These are phyloP conservation scores for Aphidoletes aphidimyza DNA, from an alignment of 2,888 invertebrate genomes.

Conservation along the genomic window DNA sequence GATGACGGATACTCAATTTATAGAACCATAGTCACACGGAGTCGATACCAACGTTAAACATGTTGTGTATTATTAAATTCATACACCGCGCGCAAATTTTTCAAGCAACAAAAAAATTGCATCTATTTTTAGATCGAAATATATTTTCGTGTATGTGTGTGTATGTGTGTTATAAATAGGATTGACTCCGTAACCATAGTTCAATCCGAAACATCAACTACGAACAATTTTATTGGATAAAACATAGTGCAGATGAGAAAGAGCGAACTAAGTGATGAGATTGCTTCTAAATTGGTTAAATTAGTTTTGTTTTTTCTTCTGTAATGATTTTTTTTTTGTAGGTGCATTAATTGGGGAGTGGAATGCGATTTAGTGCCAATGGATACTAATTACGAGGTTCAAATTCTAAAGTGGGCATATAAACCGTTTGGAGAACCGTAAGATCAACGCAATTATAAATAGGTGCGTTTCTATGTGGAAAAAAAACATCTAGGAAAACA, in stretches of 20 bases:
- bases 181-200: conserved; percentile 34
- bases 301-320: background rate
- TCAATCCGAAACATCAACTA: background rate
- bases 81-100: background rate
- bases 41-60: background rate
- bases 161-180: no score
- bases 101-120: no score
- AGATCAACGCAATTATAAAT: background rate
- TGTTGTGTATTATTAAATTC: no score
- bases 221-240: background rate
- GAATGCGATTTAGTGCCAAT: background rate
- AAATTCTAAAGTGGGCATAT: background rate
- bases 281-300: background rate
- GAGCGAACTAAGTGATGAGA: background rate
- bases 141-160: background rate
- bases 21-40: conserved; percentile 1
- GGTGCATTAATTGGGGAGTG: background rate
- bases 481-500: background rate
- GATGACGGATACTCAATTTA: background rate
- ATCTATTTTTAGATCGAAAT: background rate
- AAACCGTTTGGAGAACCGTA: background rate
- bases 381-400: background rate
- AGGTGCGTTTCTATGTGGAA: background rate
- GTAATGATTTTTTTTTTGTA: no score
- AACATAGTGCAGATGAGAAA: background rate